Evolutionary conservation across 1,140 invertebrate genomes (phyloP).

Genomic region (Caerostris darwini): DNA sequence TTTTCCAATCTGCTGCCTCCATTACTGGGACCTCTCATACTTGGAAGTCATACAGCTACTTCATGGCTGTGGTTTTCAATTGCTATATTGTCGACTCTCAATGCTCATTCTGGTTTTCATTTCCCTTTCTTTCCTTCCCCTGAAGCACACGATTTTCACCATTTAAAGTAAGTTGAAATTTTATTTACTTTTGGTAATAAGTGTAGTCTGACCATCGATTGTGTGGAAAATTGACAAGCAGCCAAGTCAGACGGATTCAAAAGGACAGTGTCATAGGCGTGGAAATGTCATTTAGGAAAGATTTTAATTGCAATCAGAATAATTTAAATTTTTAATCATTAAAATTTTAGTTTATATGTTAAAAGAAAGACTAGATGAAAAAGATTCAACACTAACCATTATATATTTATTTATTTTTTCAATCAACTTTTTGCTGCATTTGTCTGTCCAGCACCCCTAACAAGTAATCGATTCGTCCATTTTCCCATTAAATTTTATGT

Average conservation of each 20-base stretch:
- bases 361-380: too few relatives aligned
- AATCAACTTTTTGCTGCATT: background rate
- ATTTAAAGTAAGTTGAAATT: slow-evolving; percentile 88
- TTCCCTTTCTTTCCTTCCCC: slow-evolving; percentile 93
- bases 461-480: background rate
- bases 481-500: too few relatives aligned
- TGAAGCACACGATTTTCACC: slow-evolving; percentile 96
- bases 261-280: background rate
- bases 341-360: too few relatives aligned
- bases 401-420: too few relatives aligned
- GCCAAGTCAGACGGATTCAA: too few relatives aligned
- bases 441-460: background rate
- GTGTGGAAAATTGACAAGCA: too few relatives aligned
- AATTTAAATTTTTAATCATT: too few relatives aligned
- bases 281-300: background rate
- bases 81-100: slow-evolving; percentile 90
- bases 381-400: too few relatives aligned
- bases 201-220: background rate
- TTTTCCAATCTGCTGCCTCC: slow-evolving; percentile 91
- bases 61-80: slow-evolving; percentile 92
- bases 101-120: slow-evolving; percentile 94
- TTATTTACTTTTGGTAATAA: background rate
- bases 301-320: too few relatives aligned
- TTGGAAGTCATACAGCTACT: slow-evolving; percentile 91
- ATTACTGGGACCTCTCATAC: slow-evolving; percentile 89